A percentile compares a stretch with the other conserved stretches of the same genome.
These are phyloP conservation scores for Apamea monoglypha DNA, from an alignment of 2,888 invertebrate species.

Conservation along the genomic window DNA sequence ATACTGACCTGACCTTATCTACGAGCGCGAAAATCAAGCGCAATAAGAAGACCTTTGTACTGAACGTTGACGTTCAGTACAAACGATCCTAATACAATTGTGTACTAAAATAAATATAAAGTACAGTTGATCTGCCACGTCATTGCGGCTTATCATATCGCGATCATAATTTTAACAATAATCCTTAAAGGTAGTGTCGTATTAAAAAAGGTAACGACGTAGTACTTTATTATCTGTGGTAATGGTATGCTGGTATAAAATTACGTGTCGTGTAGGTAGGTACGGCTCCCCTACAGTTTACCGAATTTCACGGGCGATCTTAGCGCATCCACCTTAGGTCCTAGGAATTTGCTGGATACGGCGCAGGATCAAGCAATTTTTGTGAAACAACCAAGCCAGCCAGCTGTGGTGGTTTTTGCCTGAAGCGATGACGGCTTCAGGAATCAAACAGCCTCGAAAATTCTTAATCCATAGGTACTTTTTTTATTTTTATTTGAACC, in stretches of 20 bases:
- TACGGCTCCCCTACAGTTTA: neutral
- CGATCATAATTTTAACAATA: constrained; percentile 21
- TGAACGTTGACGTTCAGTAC: neutral
- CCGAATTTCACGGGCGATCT: no score
- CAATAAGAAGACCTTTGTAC: constrained; percentile 6
- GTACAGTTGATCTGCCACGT: constrained; percentile 14
- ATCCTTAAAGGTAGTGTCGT: neutral
- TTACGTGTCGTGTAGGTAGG: neutral
- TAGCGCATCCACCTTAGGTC: no score
- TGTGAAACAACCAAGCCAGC: neutral
- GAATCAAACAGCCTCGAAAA: neutral
- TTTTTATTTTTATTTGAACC: no score
- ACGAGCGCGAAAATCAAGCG: neutral
- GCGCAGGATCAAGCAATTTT: neutral
- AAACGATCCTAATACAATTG: constrained; percentile 16
- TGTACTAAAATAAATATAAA: constrained; percentile 5
- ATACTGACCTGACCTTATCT: constrained; percentile 1
- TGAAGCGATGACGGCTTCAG: neutral
- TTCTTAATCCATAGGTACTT: neutral
- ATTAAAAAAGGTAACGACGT: neutral
- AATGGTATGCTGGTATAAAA: neutral
- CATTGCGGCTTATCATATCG: constrained; percentile 16
- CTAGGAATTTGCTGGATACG: neutral
- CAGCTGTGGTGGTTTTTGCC: neutral
- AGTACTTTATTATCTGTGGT: neutral